Evolutionary conservation across 1,140 invertebrate genomes (phyloP).

Genomic region (Drosophila paulistorum): DNA sequence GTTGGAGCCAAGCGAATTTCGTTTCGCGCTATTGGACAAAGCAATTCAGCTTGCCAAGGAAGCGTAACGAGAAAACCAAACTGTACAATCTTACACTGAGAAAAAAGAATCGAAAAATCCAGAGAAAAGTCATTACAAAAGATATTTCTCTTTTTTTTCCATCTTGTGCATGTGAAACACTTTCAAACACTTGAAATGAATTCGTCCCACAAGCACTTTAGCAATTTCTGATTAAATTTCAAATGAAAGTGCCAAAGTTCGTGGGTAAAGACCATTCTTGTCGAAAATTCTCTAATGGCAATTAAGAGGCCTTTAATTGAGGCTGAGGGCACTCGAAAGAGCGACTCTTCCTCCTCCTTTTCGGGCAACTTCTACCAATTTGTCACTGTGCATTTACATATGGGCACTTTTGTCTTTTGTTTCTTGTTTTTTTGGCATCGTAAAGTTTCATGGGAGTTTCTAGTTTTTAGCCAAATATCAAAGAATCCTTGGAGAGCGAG

Average conservation of each 20-base stretch:
- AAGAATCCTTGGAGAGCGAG: conserved; percentile 54
- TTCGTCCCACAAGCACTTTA: conserved; percentile 18
- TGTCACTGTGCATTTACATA: conserved; percentile 69
- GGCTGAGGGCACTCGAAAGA: conserved; percentile 1
- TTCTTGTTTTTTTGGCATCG: conserved; percentile 47
- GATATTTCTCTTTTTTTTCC: neutral
- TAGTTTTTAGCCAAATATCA: conserved; percentile 71
- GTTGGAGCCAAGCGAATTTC: conserved; percentile 70
- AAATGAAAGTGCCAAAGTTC: conserved; percentile 43
- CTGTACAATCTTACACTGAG: conserved; percentile 49
- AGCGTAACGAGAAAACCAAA: conserved; percentile 55
- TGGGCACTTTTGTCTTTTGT: conserved; percentile 37
- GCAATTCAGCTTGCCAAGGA: conserved; percentile 69
- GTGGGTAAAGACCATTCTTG: neutral
- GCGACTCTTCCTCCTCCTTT: neutral
- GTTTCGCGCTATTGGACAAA: conserved; percentile 72
- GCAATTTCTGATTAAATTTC: conserved; percentile 57
- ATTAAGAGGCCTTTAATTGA: conserved; percentile 66
- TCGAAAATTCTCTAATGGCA: conserved; percentile 15
- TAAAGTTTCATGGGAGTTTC: conserved; percentile 79
- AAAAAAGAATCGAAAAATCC: conserved; percentile 32
- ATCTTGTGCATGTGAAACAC: neutral
- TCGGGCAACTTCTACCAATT: conserved; percentile 22
- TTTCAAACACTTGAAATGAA: neutral
- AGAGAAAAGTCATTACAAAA: conserved; percentile 3